A percentile compares a stretch with the other conserved stretches of the same genome.
Evolutionary conservation across 2,113 vertebrate genomes (phyloP).

Genomic region (Alectura lathami): DNA sequence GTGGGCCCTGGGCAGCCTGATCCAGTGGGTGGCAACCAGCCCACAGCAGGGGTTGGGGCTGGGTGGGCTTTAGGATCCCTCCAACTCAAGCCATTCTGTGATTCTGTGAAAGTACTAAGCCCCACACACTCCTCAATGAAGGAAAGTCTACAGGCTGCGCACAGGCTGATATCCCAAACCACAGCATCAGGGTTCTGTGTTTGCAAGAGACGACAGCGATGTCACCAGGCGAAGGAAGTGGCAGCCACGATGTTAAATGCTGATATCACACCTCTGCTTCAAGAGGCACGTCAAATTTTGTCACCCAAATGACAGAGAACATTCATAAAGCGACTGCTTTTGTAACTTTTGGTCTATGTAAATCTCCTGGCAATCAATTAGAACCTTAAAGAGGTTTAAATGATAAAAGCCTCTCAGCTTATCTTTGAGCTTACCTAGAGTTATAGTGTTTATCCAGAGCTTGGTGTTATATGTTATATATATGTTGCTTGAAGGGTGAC

Average conservation of each 20-base stretch:
- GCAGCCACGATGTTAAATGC: not conserved
- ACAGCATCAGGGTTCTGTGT: not conserved
- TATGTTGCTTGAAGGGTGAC: not conserved
- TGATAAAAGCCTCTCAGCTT: not conserved
- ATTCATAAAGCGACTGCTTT: not conserved
- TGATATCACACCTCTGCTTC: rapidly evolving
- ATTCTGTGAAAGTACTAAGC: not conserved
- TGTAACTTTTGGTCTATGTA: not conserved
- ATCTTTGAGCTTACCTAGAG: conserved; percentile 19
- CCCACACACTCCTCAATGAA: not conserved
- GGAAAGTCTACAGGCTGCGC: not conserved
- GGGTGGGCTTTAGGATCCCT: not conserved
- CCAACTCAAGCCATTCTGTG: not conserved
- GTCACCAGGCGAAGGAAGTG: not conserved
- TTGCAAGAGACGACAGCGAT: not conserved
- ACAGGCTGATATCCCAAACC: not conserved
- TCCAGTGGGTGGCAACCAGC: not conserved
- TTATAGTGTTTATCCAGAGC: not conserved
- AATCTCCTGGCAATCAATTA: not conserved
- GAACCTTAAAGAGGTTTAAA: conserved; percentile 22
- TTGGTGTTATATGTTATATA: not conserved
- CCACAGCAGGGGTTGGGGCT: not conserved
- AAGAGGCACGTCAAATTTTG: not conserved
- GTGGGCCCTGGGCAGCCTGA: not conserved
- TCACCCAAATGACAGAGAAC: not conserved